Evolutionary conservation across 2,113 vertebrate genomes (phyloP), one percentile per base, ranked within the genome.

Genomic region (Crotophaga sulcirostris): DNA sequence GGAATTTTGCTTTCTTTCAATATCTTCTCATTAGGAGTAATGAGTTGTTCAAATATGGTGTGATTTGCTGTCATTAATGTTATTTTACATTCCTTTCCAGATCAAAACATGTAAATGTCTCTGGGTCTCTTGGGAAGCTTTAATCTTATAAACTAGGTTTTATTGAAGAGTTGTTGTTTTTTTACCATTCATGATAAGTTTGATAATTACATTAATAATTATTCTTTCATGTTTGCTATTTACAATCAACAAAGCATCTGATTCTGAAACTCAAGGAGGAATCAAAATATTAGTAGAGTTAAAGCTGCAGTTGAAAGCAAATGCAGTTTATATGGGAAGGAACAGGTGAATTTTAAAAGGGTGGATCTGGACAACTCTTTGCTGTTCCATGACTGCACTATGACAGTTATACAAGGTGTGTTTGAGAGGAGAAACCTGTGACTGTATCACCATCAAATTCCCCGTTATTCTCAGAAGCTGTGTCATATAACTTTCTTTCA

Each of bases 161-260:
- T 87, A 92, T 84, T 92, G 95, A 97, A 82, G 80, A 74, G 68
- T 36, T 70, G 82, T 66, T 85, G 75, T 11, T 25, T 89, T 89
- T 92, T 87, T 33, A 24, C 91, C 93, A 69, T 82, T 79, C 6
- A 1, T 92, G 91, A 72, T 84, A 66, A 91, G 77, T 81, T 95
- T 94, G 94, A 94, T 95, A 95, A 96, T 96, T 95, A 85, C 64
- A 51, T 94, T 94, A 95, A 93, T 92, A 95, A 95, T 95, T 95
- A 89, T 87, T 94, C 95, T 95, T 96, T 97, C 69, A 95, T 95
- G 91, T 94, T 82, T 95, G 62, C 62, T 96, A 11, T 87, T 95
- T 92, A 78, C 69, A 84, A 70, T 69, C 84, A 89, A 82, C 73
- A 91, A 94, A 94, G 89, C 60, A 91, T 36, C 72, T 75, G 60